Conservation (phyloP, 1,140 invertebrate genomes). For the Acyrthosiphon pisum region DNA sequence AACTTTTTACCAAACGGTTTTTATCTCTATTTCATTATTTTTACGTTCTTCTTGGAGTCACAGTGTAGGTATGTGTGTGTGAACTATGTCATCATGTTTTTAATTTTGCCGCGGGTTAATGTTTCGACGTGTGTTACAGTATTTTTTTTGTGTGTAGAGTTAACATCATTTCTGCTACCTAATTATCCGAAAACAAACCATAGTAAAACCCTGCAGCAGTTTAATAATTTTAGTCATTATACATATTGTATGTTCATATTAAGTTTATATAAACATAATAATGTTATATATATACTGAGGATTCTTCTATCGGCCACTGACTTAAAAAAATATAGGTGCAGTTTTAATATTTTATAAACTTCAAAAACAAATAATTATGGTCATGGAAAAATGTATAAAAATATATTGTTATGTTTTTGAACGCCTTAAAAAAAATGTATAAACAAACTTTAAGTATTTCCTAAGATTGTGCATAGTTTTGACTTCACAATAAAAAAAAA, state of each 20-base stretch:
- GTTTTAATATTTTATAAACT: background rate
- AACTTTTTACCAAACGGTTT: background rate
- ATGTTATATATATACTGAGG: background rate
- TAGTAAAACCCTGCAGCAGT: background rate
- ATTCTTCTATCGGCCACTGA: background rate
- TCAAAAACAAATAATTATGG: background rate
- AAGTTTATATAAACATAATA: constrained; percentile 1
- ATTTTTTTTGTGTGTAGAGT: background rate
- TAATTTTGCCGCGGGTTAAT: background rate
- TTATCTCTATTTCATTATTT: background rate
- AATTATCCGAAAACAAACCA: background rate
- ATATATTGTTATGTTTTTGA: background rate
- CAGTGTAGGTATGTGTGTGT: background rate
- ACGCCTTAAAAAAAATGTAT: background rate
- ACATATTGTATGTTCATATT: background rate
- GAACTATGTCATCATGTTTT: background rate
- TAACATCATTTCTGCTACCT: background rate
- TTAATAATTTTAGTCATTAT: background rate
- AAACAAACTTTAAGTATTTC: background rate
- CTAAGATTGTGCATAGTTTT: background rate
- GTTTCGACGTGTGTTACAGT: background rate
- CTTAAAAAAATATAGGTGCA: background rate
- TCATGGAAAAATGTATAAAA: background rate
- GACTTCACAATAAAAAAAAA: too few relatives aligned
- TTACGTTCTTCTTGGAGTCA: background rate